A percentile compares a stretch with the other conserved stretches of the same genome.
phyloP scores from a whole-genome alignment of 2,888 invertebrate species.

The Acrobasis consociella region DNA sequence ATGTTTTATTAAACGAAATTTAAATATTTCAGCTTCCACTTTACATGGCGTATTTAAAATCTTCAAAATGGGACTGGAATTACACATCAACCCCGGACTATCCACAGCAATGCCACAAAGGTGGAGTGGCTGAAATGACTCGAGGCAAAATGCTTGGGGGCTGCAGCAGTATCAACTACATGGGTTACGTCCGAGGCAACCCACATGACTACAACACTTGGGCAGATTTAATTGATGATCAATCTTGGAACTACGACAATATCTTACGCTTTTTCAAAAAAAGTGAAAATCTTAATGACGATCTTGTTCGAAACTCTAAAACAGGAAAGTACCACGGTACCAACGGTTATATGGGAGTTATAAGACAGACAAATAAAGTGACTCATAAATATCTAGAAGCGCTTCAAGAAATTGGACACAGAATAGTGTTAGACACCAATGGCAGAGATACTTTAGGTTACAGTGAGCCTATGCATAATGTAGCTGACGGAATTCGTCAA shows the following conservation, averaged over 20 bases:
- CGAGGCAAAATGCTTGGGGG: slow-evolving; percentile 52
- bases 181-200: slow-evolving; percentile 43
- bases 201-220: slow-evolving; percentile 42
- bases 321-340: slow-evolving; percentile 35
- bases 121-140: slow-evolving; percentile 25
- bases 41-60: slow-evolving; percentile 27
- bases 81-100: slow-evolving; percentile 33
- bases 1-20: background rate
- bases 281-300: slow-evolving; percentile 41
- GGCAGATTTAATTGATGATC: slow-evolving; percentile 36
- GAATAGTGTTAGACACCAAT: slow-evolving; percentile 52
- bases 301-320: slow-evolving; percentile 32
- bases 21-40: slow-evolving; percentile 38
- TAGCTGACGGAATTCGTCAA: slow-evolving; percentile 60
- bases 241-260: slow-evolving; percentile 42
- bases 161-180: slow-evolving; percentile 39
- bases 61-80: slow-evolving; percentile 39
- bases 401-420: slow-evolving; percentile 62
- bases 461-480: slow-evolving; percentile 61
- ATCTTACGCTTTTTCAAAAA: slow-evolving; percentile 47
- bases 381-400: slow-evolving; percentile 45
- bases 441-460: slow-evolving; percentile 64
- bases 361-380: slow-evolving; percentile 27
- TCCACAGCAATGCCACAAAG: slow-evolving; percentile 6
- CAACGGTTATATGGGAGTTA: slow-evolving; percentile 38